phyloP scores from a whole-genome alignment of 1,140 invertebrate genomes.

The Cotesia vestalis region DNA sequence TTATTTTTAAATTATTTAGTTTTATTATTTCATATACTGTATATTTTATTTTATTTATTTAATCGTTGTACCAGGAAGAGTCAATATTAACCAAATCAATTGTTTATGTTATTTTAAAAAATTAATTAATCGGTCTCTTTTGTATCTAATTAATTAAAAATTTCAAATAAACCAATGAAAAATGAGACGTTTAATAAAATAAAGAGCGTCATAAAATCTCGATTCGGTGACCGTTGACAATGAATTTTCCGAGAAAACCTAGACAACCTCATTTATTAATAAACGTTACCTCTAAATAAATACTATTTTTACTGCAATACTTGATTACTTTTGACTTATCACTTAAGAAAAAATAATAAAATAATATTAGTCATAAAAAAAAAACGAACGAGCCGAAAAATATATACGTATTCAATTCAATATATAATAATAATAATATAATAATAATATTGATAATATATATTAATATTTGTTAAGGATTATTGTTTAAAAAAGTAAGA shows the following conservation, averaged over 20 bases:
- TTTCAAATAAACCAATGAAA: neutral
- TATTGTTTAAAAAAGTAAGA: conserved; percentile 27
- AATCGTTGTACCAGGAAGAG: conserved; percentile 16
- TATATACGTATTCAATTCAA: too few relatives aligned
- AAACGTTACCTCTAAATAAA: conserved; percentile 36
- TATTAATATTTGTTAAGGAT: conserved; percentile 3
- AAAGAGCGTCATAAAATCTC: conserved; percentile 38
- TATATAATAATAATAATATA: too few relatives aligned
- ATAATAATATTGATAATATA: too few relatives aligned
- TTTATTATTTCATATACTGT: too few relatives aligned
- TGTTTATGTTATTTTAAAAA: too few relatives aligned
- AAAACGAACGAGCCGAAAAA: conserved; percentile 20
- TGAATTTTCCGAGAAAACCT: conserved; percentile 4
- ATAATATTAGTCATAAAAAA: conserved; percentile 12
- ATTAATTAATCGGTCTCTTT: too few relatives aligned
- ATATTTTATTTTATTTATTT: too few relatives aligned
- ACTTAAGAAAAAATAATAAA: conserved; percentile 17
- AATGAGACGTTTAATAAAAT: conserved; percentile 32
- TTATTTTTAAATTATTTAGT: too few relatives aligned
- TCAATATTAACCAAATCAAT: neutral
- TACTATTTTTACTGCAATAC: conserved; percentile 34
- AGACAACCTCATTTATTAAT: conserved; percentile 13
- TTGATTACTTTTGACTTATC: conserved; percentile 33
- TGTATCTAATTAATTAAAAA: too few relatives aligned
- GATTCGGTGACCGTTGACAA: conserved; percentile 31